Evolutionary conservation across 2,888 invertebrate species (phyloP).

Genomic region (Lycia hirtaria): DNA sequence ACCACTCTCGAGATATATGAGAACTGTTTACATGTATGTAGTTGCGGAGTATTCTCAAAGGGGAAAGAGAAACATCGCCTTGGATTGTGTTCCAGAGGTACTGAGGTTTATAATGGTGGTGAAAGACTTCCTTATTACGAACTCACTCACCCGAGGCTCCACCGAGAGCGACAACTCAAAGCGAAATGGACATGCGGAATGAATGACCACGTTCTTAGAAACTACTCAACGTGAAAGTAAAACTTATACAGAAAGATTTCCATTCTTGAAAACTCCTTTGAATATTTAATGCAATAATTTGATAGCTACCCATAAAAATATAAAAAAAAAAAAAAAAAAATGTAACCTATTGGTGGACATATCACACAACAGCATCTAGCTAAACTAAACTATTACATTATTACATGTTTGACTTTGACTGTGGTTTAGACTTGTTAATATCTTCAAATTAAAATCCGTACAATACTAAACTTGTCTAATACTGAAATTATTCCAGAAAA

Average conservation of each 20-base stretch:
- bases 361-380: too few species aligned
- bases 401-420: too few species aligned
- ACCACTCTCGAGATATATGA: slow-evolving; percentile 30
- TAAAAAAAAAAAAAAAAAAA: too few species aligned
- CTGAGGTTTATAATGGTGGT: slow-evolving; percentile 45
- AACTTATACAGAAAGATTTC: slow-evolving; percentile 3
- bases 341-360: too few species aligned
- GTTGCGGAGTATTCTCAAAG: slow-evolving; percentile 37
- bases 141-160: slow-evolving; percentile 42
- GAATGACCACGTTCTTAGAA: slow-evolving; percentile 38
- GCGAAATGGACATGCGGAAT: slow-evolving; percentile 46
- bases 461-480: too few species aligned
- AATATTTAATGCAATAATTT: slow-evolving; percentile 1
- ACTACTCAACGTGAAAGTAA: slow-evolving; percentile 11
- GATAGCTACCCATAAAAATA: too few species aligned
- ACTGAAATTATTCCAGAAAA: too few species aligned
- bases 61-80: slow-evolving; percentile 41
- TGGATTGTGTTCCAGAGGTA: slow-evolving; percentile 39
- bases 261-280: background rate
- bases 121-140: slow-evolving; percentile 48
- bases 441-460: too few species aligned
- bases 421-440: too few species aligned
- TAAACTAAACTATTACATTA: too few species aligned
- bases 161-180: slow-evolving; percentile 48
- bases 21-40: slow-evolving; percentile 37